A percentile compares a stretch with the other conserved stretches of the same genome.
Conservation (phyloP, 2,797 vertebrate species). For the Semaprochilodus insignis region DNA sequence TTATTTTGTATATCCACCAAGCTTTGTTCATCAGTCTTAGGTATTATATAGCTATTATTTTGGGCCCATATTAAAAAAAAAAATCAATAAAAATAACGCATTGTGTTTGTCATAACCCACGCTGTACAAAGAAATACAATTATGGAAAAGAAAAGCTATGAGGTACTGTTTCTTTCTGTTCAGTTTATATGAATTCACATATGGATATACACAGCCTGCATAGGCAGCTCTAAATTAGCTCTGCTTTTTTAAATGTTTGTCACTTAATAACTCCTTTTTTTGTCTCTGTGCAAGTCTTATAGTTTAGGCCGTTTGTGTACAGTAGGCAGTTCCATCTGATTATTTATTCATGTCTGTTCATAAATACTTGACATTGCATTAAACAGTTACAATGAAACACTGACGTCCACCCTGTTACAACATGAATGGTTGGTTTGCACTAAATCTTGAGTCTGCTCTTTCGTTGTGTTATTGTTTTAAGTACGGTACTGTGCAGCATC, state of each 20-base stretch:
- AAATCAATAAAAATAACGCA: neutral
- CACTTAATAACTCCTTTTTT: neutral
- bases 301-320: neutral
- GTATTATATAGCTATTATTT: neutral
- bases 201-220: too few relatives aligned
- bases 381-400: neutral
- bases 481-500: neutral
- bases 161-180: neutral
- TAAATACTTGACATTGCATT: neutral
- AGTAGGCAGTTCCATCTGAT: neutral
- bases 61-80: neutral
- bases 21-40: neutral
- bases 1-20: neutral
- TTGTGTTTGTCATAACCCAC: neutral
- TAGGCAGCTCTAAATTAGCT: neutral
- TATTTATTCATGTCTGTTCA: slow-evolving; percentile 6
- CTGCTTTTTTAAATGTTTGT: neutral
- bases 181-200: neutral
- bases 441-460: neutral
- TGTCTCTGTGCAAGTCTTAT: neutral
- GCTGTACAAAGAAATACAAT: neutral
- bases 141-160: neutral
- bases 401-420: neutral
- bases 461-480: neutral
- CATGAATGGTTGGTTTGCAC: neutral